Evolutionary conservation across 1,140 invertebrate species (phyloP).

Genomic region (Drosophila subobscura): DNA sequence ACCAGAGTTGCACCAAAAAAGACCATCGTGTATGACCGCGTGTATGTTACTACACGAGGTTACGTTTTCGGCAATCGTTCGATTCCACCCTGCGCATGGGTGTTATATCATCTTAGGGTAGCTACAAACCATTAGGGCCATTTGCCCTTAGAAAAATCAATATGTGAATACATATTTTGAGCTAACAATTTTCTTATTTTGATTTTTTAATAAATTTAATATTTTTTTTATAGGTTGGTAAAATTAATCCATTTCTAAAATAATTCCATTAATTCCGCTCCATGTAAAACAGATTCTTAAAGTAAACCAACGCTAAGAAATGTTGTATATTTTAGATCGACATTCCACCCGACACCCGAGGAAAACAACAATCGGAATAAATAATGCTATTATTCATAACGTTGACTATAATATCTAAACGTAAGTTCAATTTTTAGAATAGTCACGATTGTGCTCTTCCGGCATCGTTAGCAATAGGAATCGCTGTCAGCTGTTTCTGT

Average conservation of each 20-base stretch:
- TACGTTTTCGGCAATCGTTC: slow-evolving; percentile 1
- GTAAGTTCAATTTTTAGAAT: no score
- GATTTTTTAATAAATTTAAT: background rate
- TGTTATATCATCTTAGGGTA: slow-evolving; percentile 35
- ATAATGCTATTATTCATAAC: no score
- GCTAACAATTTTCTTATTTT: background rate
- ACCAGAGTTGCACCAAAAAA: slow-evolving; percentile 78
- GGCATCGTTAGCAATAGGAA: no score
- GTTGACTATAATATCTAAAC: no score
- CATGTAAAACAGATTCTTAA: background rate
- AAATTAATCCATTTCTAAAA: slow-evolving; percentile 8
- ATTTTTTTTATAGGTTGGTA: slow-evolving; percentile 1
- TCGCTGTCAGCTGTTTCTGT: no score
- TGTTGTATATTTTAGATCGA: no score
- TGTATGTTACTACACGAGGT: slow-evolving; percentile 56
- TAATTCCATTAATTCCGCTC: background rate
- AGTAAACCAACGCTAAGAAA: no score
- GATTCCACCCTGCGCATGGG: slow-evolving; percentile 5
- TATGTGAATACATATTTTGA: background rate
- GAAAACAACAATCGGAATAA: no score
- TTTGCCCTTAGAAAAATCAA: background rate
- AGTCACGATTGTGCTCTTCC: no score
- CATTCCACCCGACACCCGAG: no score
- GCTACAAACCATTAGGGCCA: background rate
- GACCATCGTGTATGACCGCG: slow-evolving; percentile 66